Conservation (phyloP, 2,888 invertebrate genomes). For the Parnassius glacialis region DNA sequence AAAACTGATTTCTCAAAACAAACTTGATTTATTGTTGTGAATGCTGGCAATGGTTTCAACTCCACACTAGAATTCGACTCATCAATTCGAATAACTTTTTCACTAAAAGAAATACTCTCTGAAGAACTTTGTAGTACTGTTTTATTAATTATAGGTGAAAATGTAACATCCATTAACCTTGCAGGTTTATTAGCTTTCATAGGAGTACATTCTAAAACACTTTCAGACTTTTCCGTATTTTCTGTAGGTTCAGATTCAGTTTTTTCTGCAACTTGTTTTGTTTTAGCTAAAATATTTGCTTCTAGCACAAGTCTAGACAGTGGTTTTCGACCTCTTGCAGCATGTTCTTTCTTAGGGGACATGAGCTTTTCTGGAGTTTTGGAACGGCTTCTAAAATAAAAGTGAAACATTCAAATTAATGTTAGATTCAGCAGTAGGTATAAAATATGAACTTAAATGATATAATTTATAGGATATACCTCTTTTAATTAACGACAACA, state of each 20-base stretch:
- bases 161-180: slow-evolving; percentile 60
- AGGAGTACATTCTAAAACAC: slow-evolving; percentile 61
- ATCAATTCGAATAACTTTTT: slow-evolving; percentile 41
- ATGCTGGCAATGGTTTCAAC: slow-evolving; percentile 50
- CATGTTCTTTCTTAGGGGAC: slow-evolving; percentile 57
- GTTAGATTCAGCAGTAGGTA: not conserved
- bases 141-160: slow-evolving; percentile 70
- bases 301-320: slow-evolving; percentile 68
- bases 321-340: slow-evolving; percentile 56
- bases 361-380: slow-evolving; percentile 72
- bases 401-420: not conserved
- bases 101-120: slow-evolving; percentile 49
- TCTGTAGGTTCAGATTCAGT: slow-evolving; percentile 41
- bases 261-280: slow-evolving; percentile 50
- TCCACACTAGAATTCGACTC: slow-evolving; percentile 39
- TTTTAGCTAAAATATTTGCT: slow-evolving; percentile 67
- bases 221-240: slow-evolving; percentile 40
- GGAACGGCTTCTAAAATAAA: slow-evolving; percentile 56
- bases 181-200: slow-evolving; percentile 56
- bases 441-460: not conserved
- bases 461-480: too few relatives aligned
- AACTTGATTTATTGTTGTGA: slow-evolving; percentile 55
- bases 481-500: too few relatives aligned
- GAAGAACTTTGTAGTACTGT: slow-evolving; percentile 62
- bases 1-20: slow-evolving; percentile 58